phyloP scores from a whole-genome alignment of 2,113 vertebrate species.

The Pterocles burchelli region DNA sequence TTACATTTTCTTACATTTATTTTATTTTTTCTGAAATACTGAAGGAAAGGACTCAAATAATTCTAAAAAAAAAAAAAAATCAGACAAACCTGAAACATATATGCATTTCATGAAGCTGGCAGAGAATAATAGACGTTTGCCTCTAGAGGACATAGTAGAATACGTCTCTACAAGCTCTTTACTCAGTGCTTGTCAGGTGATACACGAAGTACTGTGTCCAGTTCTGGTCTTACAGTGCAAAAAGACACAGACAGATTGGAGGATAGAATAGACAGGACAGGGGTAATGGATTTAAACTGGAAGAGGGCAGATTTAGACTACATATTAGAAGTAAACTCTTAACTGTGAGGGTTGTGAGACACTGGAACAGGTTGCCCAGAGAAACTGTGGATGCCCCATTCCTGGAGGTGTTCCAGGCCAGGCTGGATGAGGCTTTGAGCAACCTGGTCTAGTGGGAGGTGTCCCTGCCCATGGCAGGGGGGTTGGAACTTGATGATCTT shows the following conservation, averaged over 20 bases:
- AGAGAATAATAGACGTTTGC: neutral
- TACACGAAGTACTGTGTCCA: neutral
- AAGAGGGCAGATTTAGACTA: neutral
- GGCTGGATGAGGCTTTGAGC: no score
- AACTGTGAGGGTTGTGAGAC: neutral
- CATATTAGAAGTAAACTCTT: neutral
- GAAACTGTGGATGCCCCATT: accelerated
- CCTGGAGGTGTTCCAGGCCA: neutral
- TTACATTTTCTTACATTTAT: neutral
- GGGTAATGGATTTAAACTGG: no score
- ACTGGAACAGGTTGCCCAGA: neutral
- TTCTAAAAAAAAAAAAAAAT: neutral
- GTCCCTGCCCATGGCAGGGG: no score
- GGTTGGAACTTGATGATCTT: no score
- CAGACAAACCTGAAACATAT: neutral
- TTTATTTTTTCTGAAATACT: neutral
- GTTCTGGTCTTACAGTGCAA: neutral
- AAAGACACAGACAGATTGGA: neutral
- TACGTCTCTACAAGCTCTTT: neutral
- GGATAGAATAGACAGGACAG: neutral
- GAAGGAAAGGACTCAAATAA: neutral
- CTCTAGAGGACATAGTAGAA: neutral
- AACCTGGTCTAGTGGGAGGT: no score
- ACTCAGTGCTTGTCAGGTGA: neutral
- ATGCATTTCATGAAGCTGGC: neutral